Evolutionary conservation across 2,888 invertebrate species (phyloP).

Genomic region (Blastobasis lacticolella): DNA sequence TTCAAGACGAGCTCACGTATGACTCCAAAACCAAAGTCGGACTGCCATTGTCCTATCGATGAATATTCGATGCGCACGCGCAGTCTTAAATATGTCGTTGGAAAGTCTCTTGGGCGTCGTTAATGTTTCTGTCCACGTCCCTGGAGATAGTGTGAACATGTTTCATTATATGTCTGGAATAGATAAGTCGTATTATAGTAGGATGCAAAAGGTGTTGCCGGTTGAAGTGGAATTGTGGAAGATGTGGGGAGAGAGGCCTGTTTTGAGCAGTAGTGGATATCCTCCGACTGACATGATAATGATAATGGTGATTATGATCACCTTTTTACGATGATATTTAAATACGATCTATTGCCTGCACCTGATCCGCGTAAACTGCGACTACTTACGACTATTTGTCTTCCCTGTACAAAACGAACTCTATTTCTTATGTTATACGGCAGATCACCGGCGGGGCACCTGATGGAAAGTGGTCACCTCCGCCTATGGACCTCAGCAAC

Average conservation of each 20-base stretch:
- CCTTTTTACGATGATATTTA: neutral
- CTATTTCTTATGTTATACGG: no score
- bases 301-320: no score
- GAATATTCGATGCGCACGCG: conserved; percentile 51
- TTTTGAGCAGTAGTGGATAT: no score
- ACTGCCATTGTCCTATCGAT: conserved; percentile 45
- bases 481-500: no score
- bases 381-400: neutral
- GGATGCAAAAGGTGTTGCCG: no score
- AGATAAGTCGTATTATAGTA: no score
- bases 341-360: neutral
- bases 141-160: neutral
- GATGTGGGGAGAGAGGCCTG: no score
- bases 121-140: conserved; percentile 28
- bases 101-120: conserved; percentile 53
- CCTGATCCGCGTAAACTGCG: neutral
- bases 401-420: no score
- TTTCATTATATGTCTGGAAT: neutral
- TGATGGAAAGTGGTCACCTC: no score
- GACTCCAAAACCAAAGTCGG: conserved; percentile 39
- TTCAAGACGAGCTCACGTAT: conserved; percentile 25
- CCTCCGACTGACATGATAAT: no score
- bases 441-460: no score
- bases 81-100: conserved; percentile 60
- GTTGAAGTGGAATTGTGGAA: no score